Evolutionary conservation across 2,113 vertebrate genomes (phyloP).

Genomic region (Odocoileus virginianus): DNA sequence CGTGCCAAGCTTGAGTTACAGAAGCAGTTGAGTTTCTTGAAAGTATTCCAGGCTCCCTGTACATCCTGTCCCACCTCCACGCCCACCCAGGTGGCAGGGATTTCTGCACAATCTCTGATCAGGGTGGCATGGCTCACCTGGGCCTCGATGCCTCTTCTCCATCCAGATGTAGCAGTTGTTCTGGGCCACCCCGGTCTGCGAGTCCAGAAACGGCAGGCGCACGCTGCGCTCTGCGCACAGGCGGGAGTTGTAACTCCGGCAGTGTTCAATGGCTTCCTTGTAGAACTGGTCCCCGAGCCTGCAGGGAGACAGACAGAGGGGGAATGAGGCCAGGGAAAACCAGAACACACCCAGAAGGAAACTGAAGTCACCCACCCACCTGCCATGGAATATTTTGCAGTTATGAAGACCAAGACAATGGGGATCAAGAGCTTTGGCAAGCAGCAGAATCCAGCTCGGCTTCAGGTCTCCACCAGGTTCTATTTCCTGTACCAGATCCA

Average conservation of each 20-base stretch:
- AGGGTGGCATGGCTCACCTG: constrained; percentile 81
- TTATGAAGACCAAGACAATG: background rate
- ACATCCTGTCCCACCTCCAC: background rate
- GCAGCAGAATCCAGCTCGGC: background rate
- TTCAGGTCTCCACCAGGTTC: background rate
- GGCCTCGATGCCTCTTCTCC: constrained; percentile 96
- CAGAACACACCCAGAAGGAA: background rate
- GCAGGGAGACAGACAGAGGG: background rate
- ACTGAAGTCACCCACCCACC: background rate
- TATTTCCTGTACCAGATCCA: background rate
- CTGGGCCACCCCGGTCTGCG: constrained; percentile 96
- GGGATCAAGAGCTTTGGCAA: background rate
- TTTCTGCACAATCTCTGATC: background rate
- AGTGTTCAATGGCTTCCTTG: constrained; percentile 98
- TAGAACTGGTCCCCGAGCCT: constrained; percentile 97
- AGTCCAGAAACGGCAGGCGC: constrained; percentile 96
- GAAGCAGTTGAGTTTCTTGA: background rate
- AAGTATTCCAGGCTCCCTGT: background rate
- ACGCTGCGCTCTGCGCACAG: constrained; percentile 96
- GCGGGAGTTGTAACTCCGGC: constrained; percentile 96
- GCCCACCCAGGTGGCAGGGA: fast-evolving
- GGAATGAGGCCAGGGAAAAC: background rate
- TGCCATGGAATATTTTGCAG: background rate
- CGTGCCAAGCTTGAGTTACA: background rate
- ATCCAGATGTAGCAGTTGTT: constrained; percentile 99